Evolutionary conservation across 2,888 invertebrate genomes (phyloP), one percentile per base, ranked within the genome.

Genomic region (Lasius fuliginosus): DNA sequence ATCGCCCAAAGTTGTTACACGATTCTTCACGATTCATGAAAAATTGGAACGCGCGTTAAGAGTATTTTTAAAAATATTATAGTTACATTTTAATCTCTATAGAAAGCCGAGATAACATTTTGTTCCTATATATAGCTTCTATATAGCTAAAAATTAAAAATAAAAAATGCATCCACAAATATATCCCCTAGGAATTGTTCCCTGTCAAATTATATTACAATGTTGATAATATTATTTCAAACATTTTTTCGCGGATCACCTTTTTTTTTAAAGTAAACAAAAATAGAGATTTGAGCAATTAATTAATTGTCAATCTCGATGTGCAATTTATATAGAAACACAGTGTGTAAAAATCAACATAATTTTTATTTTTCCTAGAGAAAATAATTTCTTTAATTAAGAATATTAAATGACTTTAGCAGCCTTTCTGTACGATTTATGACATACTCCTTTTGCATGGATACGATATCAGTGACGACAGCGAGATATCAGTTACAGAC

Each of bases 401-500:
- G 11, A 33, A 75, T 60, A 27, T 73, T 60, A 42, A 58, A 53
- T 53, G 8, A 9, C 36, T 74, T 62, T 15, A 62, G 11, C 18
- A 18, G 0, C n/a, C 30, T 74, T 60, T 42, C 18, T 15, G 18
- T 49, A 36, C 27, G 23, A 67, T 73, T 73, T 67, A 56, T 62
- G 33, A 84, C 82, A 69, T 87, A 15, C 11, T 69, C 67, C 60
- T 81, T 46, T 77, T 18, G 33, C 36, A 23, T 9, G 67, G 73
- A 69, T 65, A 73, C 65, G 67, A 27, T 56, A 58, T 12, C 27
- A 12, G 46, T 58, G 68, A 46, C 64, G 53, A 60, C 65, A 53
- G 62, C 64, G 81, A 60, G 82, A 86, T 85, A 89, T 90, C 86
- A 85, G 73, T 88, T 84, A 69, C 82, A 83, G 83, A 74, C 18